Conservation (phyloP, 1,140 invertebrate genomes). For the Tetramorium simillimum region DNA sequence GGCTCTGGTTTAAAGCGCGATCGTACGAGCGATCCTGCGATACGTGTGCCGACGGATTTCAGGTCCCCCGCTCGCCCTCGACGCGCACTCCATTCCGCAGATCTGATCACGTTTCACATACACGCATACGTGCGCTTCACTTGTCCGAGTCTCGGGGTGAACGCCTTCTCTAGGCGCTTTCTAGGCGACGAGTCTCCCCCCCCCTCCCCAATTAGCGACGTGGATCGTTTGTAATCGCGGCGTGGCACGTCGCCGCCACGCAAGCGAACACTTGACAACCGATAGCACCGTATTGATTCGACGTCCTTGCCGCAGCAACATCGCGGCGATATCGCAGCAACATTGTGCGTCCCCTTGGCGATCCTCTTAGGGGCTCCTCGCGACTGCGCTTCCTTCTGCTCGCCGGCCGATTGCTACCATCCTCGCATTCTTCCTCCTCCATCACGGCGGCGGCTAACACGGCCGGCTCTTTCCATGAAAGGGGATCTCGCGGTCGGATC, state of each 20-base stretch:
- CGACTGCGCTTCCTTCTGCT: conserved; percentile 52
- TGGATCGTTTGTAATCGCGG: conserved; percentile 23
- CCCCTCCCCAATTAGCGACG: conserved; percentile 26
- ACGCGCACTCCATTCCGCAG: background rate
- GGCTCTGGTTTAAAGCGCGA: conserved; percentile 53
- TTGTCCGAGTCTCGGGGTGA: background rate
- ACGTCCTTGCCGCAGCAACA: conserved; percentile 35
- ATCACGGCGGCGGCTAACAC: conserved; percentile 44
- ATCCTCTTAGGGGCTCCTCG: conserved; percentile 40
- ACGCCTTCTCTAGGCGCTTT: background rate
- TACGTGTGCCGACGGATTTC: conserved; percentile 3
- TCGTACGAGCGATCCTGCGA: conserved; percentile 3
- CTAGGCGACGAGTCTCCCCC: background rate
- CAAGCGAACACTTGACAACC: conserved; percentile 45
- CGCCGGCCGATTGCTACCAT: conserved; percentile 49
- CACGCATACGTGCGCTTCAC: background rate
- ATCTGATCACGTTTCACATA: background rate
- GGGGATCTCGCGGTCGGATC: background rate
- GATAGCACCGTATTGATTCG: conserved; percentile 60
- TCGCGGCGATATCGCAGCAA: conserved; percentile 47
- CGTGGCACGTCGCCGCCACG: conserved; percentile 22
- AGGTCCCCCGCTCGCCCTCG: background rate
- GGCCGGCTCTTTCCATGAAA: conserved; percentile 45
- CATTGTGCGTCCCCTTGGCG: conserved; percentile 30
- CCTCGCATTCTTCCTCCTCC: conserved; percentile 58